phyloP scores from a whole-genome alignment of 2,888 invertebrate species.

The Proisotoma minuta region DNA sequence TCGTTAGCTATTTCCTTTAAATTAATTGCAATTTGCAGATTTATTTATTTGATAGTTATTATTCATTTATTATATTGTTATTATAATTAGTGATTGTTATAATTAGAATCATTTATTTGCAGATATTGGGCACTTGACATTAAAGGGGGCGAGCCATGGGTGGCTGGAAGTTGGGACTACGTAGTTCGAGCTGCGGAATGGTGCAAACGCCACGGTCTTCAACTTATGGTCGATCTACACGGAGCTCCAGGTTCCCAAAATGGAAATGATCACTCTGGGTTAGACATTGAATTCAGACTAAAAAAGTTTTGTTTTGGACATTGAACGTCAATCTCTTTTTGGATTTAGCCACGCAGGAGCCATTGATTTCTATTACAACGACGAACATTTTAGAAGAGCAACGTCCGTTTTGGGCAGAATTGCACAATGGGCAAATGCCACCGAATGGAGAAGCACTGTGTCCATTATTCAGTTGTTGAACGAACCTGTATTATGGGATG shows the following conservation, averaged over 20 bases:
- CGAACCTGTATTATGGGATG: conserved; percentile 45
- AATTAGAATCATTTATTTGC: not conserved
- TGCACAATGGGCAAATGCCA: conserved; percentile 32
- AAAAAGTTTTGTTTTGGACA: not conserved
- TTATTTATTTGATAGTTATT: no score
- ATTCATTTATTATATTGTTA: no score
- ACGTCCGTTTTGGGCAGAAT: conserved; percentile 36
- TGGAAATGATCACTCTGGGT: conserved; percentile 44
- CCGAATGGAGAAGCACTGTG: conserved; percentile 41
- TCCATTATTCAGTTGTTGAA: conserved; percentile 44
- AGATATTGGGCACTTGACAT: conserved; percentile 46
- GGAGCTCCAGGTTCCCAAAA: conserved; percentile 47
- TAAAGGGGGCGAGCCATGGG: conserved; percentile 40
- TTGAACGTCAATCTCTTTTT: no score
- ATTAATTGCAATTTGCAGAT: no score
- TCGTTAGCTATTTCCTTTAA: no score
- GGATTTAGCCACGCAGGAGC: conserved; percentile 39
- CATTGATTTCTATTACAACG: conserved; percentile 37
- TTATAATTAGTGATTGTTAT: not conserved
- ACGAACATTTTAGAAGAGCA: conserved; percentile 39
- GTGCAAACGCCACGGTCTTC: conserved; percentile 40
- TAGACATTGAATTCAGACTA: no score
- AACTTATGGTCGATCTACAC: conserved; percentile 46
- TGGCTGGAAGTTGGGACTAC: conserved; percentile 39
- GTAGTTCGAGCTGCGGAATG: conserved; percentile 38